Conservation (phyloP, 1,140 invertebrate species). For the Drosophila nasuta region DNA sequence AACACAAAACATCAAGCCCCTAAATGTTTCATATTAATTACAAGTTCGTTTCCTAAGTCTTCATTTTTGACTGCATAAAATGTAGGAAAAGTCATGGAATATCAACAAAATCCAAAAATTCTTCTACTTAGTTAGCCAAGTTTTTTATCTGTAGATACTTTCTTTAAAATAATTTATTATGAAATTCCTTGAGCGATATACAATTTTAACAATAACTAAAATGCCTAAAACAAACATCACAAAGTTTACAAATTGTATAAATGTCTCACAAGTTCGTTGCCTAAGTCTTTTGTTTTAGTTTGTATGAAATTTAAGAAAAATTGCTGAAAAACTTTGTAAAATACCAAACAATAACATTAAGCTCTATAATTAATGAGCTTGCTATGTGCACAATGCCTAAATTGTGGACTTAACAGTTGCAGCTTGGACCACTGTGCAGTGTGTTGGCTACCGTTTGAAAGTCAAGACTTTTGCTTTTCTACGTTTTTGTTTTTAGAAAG, state of each 20-base stretch:
- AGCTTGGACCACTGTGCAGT: constrained; percentile 47
- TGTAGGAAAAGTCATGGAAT: not conserved
- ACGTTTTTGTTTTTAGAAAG: constrained; percentile 73
- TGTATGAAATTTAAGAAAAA: not conserved
- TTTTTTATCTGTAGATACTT: no score
- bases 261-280: constrained; percentile 53
- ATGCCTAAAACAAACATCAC: no score
- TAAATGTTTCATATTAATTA: no score
- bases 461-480: constrained; percentile 78
- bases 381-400: not conserved
- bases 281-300: constrained; percentile 61
- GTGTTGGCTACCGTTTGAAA: constrained; percentile 67
- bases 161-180: no score
- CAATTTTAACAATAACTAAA: not conserved
- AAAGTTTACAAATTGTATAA: not conserved
- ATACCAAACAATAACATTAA: not conserved
- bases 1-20: no score
- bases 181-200: no score
- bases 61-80: constrained; percentile 45
- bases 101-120: no score
- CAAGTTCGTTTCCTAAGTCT: constrained; percentile 76
- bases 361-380: not conserved
- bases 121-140: no score
- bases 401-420: not conserved
- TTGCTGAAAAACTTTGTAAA: not conserved